These are phyloP conservation scores for Grallaria varia DNA, from an alignment of 2,113 vertebrate genomes.

Conservation along the genomic window DNA sequence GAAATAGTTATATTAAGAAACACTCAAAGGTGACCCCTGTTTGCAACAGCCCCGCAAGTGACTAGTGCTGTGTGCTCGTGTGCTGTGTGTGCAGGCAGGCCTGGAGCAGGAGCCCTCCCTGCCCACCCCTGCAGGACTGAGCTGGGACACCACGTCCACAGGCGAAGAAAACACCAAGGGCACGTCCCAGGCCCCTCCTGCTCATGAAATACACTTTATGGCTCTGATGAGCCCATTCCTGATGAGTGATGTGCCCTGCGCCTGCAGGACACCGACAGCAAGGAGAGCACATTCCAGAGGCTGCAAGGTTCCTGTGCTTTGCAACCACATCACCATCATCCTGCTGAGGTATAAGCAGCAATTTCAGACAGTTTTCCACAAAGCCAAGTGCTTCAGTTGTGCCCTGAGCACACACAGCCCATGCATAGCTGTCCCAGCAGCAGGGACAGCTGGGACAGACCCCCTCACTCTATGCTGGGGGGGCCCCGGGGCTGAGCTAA, in stretches of 20 bases:
- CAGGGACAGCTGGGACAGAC: background rate
- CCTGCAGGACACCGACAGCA: background rate
- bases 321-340: accelerated
- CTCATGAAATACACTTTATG: background rate
- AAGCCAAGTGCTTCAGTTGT: background rate
- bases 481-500: background rate
- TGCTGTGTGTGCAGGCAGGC: background rate
- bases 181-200: background rate
- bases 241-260: background rate
- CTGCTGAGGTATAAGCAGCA: background rate
- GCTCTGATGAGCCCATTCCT: background rate
- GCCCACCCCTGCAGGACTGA: background rate
- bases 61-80: background rate
- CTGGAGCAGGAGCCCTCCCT: background rate
- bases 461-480: background rate
- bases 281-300: background rate
- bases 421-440: background rate
- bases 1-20: background rate
- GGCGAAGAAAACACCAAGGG: background rate
- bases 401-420: background rate
- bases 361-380: background rate
- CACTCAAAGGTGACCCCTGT: background rate
- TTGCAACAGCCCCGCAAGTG: background rate
- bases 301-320: background rate
- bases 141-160: accelerated